Conservation (phyloP, 2,113 vertebrate genomes). For the Elephas maximus region DNA sequence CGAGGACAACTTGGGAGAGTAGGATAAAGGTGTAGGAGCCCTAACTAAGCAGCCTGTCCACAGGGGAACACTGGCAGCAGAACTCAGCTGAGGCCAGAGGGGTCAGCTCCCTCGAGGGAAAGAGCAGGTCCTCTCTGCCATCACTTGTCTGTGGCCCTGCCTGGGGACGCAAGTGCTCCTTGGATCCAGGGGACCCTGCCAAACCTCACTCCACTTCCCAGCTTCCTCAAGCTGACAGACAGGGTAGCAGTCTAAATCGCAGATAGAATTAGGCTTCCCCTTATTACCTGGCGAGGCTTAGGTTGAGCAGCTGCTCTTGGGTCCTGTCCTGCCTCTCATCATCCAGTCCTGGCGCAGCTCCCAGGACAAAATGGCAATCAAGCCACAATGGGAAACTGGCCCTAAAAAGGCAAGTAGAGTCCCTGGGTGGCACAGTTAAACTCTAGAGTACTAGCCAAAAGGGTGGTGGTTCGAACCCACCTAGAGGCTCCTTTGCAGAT, state of each 20-base stretch:
- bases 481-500: no score
- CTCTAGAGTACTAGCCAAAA: no score
- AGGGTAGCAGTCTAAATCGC: rapidly evolving
- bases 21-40: not conserved
- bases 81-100: not conserved
- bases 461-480: no score
- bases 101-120: no score
- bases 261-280: not conserved
- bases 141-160: not conserved
- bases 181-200: not conserved
- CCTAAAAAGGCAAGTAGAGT: no score
- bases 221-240: not conserved
- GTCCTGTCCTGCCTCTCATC: not conserved
- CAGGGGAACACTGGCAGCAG: not conserved
- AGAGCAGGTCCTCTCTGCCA: not conserved
- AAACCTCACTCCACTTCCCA: not conserved
- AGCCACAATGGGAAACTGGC: not conserved
- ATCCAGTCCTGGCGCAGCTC: not conserved
- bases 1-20: not conserved
- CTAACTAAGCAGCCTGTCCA: not conserved
- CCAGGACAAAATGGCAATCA: no score
- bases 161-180: not conserved
- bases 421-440: no score
- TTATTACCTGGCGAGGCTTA: not conserved
- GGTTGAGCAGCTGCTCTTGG: not conserved